These are phyloP conservation scores for Pomatorhinus ruficollis DNA, from an alignment of 2,113 vertebrate genomes.

Conservation along the genomic window DNA sequence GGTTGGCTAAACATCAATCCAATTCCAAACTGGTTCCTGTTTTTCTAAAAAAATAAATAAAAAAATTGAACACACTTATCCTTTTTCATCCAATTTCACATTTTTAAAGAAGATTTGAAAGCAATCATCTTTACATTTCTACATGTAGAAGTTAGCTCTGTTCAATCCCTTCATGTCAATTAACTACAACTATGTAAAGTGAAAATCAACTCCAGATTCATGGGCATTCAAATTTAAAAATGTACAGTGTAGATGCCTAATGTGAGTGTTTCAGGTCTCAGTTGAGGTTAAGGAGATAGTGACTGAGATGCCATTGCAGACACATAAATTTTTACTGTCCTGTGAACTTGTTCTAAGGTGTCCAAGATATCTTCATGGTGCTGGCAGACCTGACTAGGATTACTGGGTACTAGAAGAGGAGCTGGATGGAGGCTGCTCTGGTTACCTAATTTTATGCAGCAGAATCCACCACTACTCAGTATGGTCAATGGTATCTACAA, in stretches of 20 bases:
- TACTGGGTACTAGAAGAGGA: not conserved
- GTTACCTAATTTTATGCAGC: not conserved
- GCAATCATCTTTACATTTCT: not conserved
- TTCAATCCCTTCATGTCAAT: not conserved
- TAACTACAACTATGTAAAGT: not conserved
- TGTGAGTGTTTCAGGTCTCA: not conserved
- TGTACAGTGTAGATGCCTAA: not conserved
- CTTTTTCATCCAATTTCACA: slow-evolving; percentile 28
- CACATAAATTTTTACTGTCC: not conserved
- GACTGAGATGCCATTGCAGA: not conserved
- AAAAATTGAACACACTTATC: not conserved
- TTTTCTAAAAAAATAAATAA: not conserved
- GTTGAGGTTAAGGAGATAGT: rapidly evolving
- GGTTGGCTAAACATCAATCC: slow-evolving; percentile 50
- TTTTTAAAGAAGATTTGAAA: slow-evolving; percentile 23
- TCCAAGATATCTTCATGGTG: not conserved
- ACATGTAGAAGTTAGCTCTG: not conserved
- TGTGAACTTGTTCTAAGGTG: not conserved
- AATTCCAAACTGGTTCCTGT: not conserved
- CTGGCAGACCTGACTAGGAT: not conserved
- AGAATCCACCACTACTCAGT: not conserved
- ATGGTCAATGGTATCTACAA: too few species aligned
- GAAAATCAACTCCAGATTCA: not conserved
- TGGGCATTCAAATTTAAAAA: not conserved
- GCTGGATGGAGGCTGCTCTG: not conserved